These are phyloP conservation scores for Malthinus seriepunctatus DNA, from an alignment of 2,888 invertebrate genomes.

Conservation along the genomic window DNA sequence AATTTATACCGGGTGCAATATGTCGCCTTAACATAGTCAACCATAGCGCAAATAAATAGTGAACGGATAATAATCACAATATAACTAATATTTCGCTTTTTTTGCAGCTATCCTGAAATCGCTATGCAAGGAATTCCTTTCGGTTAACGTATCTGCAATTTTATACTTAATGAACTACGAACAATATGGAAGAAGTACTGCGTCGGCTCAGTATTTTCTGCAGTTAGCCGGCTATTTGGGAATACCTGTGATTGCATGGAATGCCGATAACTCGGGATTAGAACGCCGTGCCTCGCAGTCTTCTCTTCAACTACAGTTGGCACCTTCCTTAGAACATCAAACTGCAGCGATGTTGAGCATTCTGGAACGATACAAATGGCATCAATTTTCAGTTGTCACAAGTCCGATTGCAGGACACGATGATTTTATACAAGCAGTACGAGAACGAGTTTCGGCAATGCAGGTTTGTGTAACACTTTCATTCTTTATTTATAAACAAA, in stretches of 20 bases:
- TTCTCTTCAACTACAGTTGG: slow-evolving; percentile 88
- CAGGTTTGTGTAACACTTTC: slow-evolving; percentile 58
- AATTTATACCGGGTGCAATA: too few relatives aligned
- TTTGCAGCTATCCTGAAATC: slow-evolving; percentile 83
- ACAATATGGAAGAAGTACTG: slow-evolving; percentile 90
- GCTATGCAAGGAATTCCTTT: slow-evolving; percentile 86
- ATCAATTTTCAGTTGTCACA: slow-evolving; percentile 92
- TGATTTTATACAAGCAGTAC: slow-evolving; percentile 92
- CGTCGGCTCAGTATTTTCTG: slow-evolving; percentile 91
- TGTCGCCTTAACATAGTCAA: too few relatives aligned
- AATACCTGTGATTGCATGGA: slow-evolving; percentile 97
- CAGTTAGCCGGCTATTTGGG: slow-evolving; percentile 93
- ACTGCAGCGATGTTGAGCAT: slow-evolving; percentile 95
- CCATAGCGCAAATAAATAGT: too few relatives aligned
- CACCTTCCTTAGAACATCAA: slow-evolving; percentile 95
- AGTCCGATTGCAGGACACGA: slow-evolving; percentile 93
- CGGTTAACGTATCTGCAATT: slow-evolving; percentile 88
- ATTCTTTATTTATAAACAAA: too few relatives aligned
- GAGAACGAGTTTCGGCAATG: slow-evolving; percentile 83
- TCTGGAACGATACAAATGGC: slow-evolving; percentile 94
- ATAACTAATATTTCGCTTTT: slow-evolving; percentile 8
- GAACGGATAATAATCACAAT: too few relatives aligned
- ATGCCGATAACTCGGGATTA: slow-evolving; percentile 94
- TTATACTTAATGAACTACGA: slow-evolving; percentile 95
- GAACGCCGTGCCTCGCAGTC: slow-evolving; percentile 76